Evolutionary conservation across 2,888 invertebrate genomes (phyloP).

Genomic region (Strigamia maritima): DNA sequence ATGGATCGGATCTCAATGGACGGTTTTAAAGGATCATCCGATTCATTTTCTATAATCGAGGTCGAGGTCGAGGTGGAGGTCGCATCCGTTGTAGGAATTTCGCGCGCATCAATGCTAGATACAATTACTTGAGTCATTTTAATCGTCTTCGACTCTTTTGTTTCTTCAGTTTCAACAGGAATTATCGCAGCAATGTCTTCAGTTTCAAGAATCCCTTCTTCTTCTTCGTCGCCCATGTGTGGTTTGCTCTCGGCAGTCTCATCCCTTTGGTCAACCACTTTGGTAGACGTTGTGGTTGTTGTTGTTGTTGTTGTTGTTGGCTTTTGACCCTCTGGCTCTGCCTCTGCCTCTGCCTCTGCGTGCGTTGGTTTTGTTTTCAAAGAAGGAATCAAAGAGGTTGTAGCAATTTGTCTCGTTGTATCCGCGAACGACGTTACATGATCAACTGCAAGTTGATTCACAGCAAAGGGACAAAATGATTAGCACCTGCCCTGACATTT

Average conservation of each 20-base stretch:
- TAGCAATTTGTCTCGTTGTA: slow-evolving; percentile 20
- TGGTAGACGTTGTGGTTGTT: not conserved
- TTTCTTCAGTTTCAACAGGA: too few relatives aligned
- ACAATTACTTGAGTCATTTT: too few relatives aligned
- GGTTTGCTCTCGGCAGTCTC: not conserved
- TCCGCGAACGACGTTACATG: not conserved
- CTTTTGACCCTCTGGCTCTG: not conserved
- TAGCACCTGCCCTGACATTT: slow-evolving; percentile 38
- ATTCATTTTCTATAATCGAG: too few relatives aligned
- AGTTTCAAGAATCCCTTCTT: too few relatives aligned
- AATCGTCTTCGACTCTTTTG: too few relatives aligned
- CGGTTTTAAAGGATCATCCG: not conserved
- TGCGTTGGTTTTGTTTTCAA: not conserved
- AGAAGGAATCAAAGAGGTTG: slow-evolving; percentile 36
- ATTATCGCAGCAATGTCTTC: too few relatives aligned
- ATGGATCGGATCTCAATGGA: not conserved
- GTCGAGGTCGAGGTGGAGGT: too few relatives aligned
- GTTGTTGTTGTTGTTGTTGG: not conserved
- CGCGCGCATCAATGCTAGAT: too few relatives aligned
- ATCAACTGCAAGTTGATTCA: slow-evolving; percentile 38
- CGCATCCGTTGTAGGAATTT: too few relatives aligned
- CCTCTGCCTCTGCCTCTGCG: not conserved
- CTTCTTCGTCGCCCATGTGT: too few relatives aligned
- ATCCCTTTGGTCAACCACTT: not conserved
- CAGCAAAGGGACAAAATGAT: slow-evolving; percentile 36